These are phyloP conservation scores for Rhinopomastus cyanomelas DNA, from an alignment of 2,113 vertebrate species.

Conservation along the genomic window DNA sequence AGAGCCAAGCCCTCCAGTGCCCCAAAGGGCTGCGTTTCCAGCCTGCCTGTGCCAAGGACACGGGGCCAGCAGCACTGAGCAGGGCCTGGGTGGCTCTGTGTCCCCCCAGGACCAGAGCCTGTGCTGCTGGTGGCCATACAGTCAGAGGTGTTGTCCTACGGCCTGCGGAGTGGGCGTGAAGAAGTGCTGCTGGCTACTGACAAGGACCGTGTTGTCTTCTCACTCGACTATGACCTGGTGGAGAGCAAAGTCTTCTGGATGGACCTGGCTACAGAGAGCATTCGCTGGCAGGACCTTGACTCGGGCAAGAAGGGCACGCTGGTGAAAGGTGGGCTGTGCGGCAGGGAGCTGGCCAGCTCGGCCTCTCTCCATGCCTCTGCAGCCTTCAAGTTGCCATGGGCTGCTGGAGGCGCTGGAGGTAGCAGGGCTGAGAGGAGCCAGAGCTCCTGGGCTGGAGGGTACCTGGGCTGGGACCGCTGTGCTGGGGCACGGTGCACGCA, in stretches of 20 bases:
- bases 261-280: conserved; percentile 84
- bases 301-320: conserved; percentile 77
- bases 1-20: background rate
- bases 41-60: fast-evolving
- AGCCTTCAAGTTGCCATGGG: background rate
- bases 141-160: conserved; percentile 79
- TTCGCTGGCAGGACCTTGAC: conserved; percentile 81
- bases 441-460: background rate
- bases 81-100: background rate
- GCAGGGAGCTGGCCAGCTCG: fast-evolving
- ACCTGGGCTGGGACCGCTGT: background rate
- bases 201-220: conserved; percentile 78
- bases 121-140: conserved; percentile 82
- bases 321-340: conserved; percentile 81
- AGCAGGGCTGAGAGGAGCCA: background rate
- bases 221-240: conserved; percentile 84
- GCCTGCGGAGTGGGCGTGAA: conserved; percentile 78
- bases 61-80: background rate
- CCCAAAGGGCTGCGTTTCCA: fast-evolving
- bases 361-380: background rate
- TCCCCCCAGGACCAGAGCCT: conserved; percentile 77
- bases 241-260: conserved; percentile 87
- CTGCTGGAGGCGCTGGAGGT: background rate
- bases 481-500: background rate
- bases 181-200: conserved; percentile 72